Base-by-base conservation (phyloP, 2,113 vertebrate genomes). In the Ciconia boyciana region DNA sequence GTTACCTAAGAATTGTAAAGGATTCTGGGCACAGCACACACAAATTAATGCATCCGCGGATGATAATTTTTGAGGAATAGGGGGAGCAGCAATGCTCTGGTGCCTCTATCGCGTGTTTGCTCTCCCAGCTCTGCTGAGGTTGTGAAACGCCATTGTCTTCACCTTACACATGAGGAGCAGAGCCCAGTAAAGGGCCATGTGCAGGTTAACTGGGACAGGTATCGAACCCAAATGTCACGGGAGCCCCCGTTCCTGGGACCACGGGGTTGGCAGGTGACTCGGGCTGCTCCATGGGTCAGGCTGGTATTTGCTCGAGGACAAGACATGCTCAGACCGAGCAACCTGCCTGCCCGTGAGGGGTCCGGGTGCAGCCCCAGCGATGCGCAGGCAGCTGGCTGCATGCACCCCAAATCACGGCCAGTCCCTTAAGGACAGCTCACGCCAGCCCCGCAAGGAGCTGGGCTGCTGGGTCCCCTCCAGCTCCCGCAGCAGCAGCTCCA, bases 211-310 rank as follows among this genome's bases (percentile, higher is more conserved):
- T 34, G 55, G n/a, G 39, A 36, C 21, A 16, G 9, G 5, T 31
- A 90, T 24, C 3, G 4, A 72, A 2, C 21, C 15, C 29, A 54
- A 12, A 28, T 55, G 28, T 24, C 26, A 26, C 2, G 2, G 52
- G 58, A 57, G 1, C 4, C 18, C 25, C 49, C 1, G 3, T 41
- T 76, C 6, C 36, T 58, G 58, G 21, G 28, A 64, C 4, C 1
- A 1, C 21, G 20, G 34, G 6, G 17, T 25, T 52, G 22, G 20
- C 2, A 2, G 34, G 20, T 0, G 1, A 36, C 39, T 57, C 4
- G 7, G 24, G 26, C 1, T 71, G 17, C 26, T 65, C 20, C 17
- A 12, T 1, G 3, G 14, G 9, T 52, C 43, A 43, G 52, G 28
- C 8, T 17, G 18, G 13, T 78, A 28, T 34, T 85, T 78, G n/a